Base-by-base conservation (phyloP, 2,797 vertebrate species). In the Lithobates sylvaticus region DNA sequence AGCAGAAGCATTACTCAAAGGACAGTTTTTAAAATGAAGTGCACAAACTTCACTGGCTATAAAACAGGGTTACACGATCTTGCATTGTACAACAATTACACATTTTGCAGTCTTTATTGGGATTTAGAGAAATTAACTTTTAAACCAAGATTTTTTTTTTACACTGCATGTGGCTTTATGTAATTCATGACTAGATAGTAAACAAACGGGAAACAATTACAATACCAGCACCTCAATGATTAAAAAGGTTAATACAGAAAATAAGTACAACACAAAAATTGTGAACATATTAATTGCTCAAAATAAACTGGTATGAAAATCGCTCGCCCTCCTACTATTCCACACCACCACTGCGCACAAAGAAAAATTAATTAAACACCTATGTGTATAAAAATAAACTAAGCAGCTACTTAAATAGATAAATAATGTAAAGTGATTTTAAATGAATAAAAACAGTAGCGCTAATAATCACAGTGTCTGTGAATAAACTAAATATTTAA, bases 181-280 rank as follows among this genome's bases (percentile, higher is more conserved):
- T 91, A 94, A 90, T 93, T 93, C 92, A 95, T 94, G 94, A 92
- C 94, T 89, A 86, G 92, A 92, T 89, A 92, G 89, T 89, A 92
- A 93, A 94, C 92, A 94, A 94, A 69, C 93, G 90, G 91, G 91
- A 92, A 92, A 94, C 92, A 94, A 92, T 92, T 89, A 61, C 93
- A 92, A 87, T 92, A 91, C 92, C 94, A 91, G 92, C 89, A 92
- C 92, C 93, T 91, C 91, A 93, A 90, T 21, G 91, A 91, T 91
- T 90, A 93, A 92, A 89, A 89, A 91, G 91, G 89, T 54, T 15
- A 15, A 70, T 76, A 77, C 65, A 84, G 42, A 70, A 44, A 64
- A 9, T 9, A 36, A 10, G 39, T 72, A 81, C 67, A 81, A 71
- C 64, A 77, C 29, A 68, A 73, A 44, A 21, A 27, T 27, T 2